These are phyloP conservation scores for Daubentonia madagascariensis DNA, from an alignment of 2,113 vertebrate genomes.

Conservation along the genomic window DNA sequence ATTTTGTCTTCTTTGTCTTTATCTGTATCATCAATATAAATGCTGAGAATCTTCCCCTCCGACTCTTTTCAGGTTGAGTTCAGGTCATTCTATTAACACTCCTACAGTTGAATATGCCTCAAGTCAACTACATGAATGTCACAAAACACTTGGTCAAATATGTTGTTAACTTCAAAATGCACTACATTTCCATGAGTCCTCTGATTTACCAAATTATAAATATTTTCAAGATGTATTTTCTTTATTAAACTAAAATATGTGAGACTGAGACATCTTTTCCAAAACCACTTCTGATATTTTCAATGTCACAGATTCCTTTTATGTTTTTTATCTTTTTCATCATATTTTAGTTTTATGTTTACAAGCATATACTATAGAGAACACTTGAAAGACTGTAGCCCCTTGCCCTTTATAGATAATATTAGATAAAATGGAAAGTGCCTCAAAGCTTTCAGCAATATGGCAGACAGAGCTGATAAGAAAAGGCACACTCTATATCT, in stretches of 20 bases:
- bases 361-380: constrained; percentile 24
- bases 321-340: background rate
- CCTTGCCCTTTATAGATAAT: constrained; percentile 37
- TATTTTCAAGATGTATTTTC: constrained; percentile 48
- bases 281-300: constrained; percentile 29
- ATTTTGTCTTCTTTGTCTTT: constrained; percentile 1
- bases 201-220: background rate
- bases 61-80: background rate
- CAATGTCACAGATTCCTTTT: background rate
- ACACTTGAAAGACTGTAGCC: constrained; percentile 1
- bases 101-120: background rate
- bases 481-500: constrained; percentile 18
- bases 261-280: constrained; percentile 11
- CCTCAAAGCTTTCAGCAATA: constrained; percentile 38
- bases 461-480: constrained; percentile 35
- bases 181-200: background rate
- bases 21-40: background rate
- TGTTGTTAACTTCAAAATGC: background rate
- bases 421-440: constrained; percentile 55
- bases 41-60: background rate
- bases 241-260: constrained; percentile 41
- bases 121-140: background rate
- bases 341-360: constrained; percentile 37
- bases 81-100: background rate
- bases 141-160: constrained; percentile 13